Percentiles rank a stretch among this genome's conserved stretches.
These are phyloP conservation scores for Morus bassanus DNA, from an alignment of 2,797 vertebrate genomes.

Conservation along the genomic window DNA sequence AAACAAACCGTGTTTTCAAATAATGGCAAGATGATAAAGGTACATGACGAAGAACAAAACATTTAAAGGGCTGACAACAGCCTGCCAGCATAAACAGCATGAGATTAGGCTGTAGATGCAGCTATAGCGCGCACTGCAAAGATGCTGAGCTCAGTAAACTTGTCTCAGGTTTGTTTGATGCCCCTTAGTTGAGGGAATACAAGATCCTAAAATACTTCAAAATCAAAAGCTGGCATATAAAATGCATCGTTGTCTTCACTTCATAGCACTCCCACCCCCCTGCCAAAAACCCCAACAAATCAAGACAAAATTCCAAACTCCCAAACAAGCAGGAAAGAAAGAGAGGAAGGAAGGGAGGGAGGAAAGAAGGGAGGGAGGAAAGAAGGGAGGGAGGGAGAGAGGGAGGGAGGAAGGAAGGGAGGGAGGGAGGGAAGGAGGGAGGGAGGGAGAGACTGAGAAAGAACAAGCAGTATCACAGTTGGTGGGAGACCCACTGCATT, in stretches of 20 bases:
- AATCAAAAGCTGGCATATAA: neutral
- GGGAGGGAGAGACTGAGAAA: neutral
- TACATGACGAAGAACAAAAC: neutral
- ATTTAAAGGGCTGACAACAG: neutral
- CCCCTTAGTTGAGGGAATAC: neutral
- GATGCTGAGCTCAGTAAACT: neutral
- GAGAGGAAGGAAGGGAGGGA: too few species aligned
- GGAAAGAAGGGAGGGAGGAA: too few species aligned
- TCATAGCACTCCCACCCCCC: neutral
- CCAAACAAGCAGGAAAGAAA: neutral
- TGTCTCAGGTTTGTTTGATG: neutral
- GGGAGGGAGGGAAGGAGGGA: neutral
- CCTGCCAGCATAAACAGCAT: neutral
- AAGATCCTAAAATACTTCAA: neutral
- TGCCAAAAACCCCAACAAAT: neutral
- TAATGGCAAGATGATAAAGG: constrained; percentile 27
- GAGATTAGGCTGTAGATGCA: neutral
- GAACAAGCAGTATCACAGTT: neutral
- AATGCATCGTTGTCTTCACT: neutral
- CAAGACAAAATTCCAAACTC: neutral
- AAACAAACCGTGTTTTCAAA: constrained; percentile 23
- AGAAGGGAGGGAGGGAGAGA: neutral
- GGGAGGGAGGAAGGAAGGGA: too few species aligned
- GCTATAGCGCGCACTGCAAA: neutral
- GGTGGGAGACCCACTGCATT: neutral